Base-by-base conservation (phyloP, 2,113 vertebrate species). In the Sphyrna mokarran region DNA sequence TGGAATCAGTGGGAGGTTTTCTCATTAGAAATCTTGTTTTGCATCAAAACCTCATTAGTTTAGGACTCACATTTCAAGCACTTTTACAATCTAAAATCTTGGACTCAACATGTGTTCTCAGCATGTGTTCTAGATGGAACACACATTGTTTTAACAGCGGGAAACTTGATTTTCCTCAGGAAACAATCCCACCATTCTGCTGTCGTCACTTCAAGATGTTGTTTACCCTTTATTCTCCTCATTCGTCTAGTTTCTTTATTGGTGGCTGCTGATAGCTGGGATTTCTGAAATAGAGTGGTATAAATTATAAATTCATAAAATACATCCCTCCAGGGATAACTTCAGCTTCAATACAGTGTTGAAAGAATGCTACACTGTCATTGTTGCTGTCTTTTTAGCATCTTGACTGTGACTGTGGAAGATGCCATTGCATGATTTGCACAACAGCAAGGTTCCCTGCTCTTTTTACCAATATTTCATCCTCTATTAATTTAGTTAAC, bases 41-140 rank as follows among this genome's bases (percentile, higher is more conserved):
- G 69, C 68, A 95, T 69, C 72, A 95, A 95, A 68, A 95, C 22
- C 68, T 95, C 68, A 72, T 72, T 70, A 94, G 66, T 22, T 94
- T 22, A 43, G 68, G 70, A 23, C 43, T 72, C 93, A 33, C 48
- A 95, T 70, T 95, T 72, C 48, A 72, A 95, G 68, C 72, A 23
- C 68, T 94, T 94, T 94, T 72, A 95, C 69, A 72, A 72, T 95
- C 68, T 72, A 68, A 43, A 68, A 72, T 68, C 68, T 95, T 69
- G n/a, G 33, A 40, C 11, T 22, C 68, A 70, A 13, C 72, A 72
- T 48, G 40, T 95, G 43, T 95, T 95, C 93, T 72, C 93, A 95
- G 93, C 68, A 48, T 70, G 93, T 23, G 66, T n/a, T n/a, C 63
- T 10, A 2, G 43, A 58, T 0, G 6, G 13, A 58, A 29, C 54